Conservation (phyloP, 2,113 vertebrate genomes). For the Eulemur rufifrons region DNA sequence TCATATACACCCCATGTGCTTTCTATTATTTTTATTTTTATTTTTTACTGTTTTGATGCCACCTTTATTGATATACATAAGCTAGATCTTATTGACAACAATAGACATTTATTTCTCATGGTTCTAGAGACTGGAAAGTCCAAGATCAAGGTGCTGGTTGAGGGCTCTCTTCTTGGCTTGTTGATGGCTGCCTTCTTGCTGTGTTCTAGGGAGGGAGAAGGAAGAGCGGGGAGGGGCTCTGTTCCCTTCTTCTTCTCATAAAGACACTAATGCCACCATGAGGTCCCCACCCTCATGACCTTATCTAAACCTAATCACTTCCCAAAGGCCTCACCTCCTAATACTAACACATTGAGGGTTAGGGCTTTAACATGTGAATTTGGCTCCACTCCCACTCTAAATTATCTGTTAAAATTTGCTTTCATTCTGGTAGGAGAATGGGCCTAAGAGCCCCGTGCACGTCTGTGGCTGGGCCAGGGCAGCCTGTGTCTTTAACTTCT, state of each 20-base stretch:
- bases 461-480: fast-evolving
- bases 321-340: background rate
- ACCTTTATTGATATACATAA: background rate
- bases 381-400: background rate
- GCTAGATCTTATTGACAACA: background rate
- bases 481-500: background rate
- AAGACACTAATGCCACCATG: background rate
- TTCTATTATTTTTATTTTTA: background rate
- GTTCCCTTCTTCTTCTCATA: background rate
- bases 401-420: background rate
- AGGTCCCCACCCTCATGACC: background rate
- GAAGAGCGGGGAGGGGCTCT: no score
- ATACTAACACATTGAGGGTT: background rate
- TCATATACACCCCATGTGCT: background rate
- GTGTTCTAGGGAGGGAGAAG: background rate
- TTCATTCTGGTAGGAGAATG: background rate
- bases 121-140: background rate
- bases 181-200: background rate
- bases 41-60: background rate
- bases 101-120: background rate
- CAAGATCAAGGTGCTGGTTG: background rate
- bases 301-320: background rate
- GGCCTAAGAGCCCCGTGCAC: fast-evolving
- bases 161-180: background rate
- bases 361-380: background rate